Conservation (phyloP, 2,888 invertebrate species). For the Nomada fucata region DNA sequence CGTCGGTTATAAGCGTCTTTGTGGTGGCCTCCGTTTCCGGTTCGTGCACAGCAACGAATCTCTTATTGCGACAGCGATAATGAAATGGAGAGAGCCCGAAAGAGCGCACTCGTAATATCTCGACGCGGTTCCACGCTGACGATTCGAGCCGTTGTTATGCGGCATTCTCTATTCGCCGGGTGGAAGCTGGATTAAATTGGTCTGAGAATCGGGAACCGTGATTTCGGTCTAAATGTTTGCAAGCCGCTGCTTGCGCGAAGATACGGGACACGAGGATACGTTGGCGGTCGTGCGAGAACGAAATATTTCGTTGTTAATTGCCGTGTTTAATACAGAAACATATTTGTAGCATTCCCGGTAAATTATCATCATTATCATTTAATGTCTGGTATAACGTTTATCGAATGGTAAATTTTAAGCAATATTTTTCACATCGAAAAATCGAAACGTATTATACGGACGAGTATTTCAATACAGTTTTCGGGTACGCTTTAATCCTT, state of each 20-base stretch:
- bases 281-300: neutral
- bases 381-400: no score
- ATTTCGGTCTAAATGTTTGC: conserved; percentile 27
- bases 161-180: conserved; percentile 11
- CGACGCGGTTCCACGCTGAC: conserved; percentile 29
- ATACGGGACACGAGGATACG: neutral
- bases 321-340: neutral
- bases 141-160: neutral
- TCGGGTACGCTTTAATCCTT: no score
- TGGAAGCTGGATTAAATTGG: conserved; percentile 28
- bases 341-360: no score
- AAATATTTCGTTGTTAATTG: neutral
- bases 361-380: no score
- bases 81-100: conserved; percentile 44
- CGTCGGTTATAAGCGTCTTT: conserved; percentile 12
- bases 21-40: conserved; percentile 22
- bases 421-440: no score
- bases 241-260: neutral
- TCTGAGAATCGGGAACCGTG: conserved; percentile 20
- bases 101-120: conserved; percentile 47
- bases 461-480: no score
- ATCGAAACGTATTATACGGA: no score
- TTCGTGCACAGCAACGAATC: conserved; percentile 3
- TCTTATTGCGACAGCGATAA: conserved; percentile 48
- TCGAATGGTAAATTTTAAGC: no score